Conservation (phyloP, 2,797 vertebrate genomes). For the Clarias pachynema region DNA sequence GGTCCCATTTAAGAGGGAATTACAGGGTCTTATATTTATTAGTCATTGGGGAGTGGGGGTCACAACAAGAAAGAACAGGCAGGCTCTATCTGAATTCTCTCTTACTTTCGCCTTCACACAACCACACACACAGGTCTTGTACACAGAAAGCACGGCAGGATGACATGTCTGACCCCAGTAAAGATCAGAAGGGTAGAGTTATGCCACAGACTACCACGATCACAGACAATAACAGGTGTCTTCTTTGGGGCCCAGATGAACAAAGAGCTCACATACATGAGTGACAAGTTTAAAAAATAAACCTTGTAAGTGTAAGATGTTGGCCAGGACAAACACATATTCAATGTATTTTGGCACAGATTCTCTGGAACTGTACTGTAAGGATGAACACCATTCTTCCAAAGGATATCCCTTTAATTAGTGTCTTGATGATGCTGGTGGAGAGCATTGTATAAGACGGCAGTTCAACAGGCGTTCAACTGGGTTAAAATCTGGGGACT, state of each 20-base stretch:
- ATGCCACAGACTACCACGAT: conserved; percentile 27
- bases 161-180: conserved; percentile 34
- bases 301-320: neutral
- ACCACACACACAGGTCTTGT: conserved; percentile 35
- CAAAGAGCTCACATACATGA: conserved; percentile 8
- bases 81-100: neutral
- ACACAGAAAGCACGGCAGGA: conserved; percentile 2
- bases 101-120: conserved; percentile 20
- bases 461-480: neutral
- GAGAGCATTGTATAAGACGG: neutral
- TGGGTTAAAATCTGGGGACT: neutral
- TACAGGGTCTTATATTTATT: conserved; percentile 28
- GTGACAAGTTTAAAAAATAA: neutral
- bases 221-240: conserved; percentile 51
- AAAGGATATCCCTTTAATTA: conserved; percentile 21
- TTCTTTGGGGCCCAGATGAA: conserved; percentile 25
- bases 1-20: conserved; percentile 13
- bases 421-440: neutral
- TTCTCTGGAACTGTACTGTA: neutral
- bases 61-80: conserved; percentile 12
- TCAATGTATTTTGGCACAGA: neutral
- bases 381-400: neutral
- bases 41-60: conserved; percentile 24
- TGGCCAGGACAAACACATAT: neutral
- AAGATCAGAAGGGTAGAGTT: conserved; percentile 45